phyloP scores from a whole-genome alignment of 2,888 invertebrate species.

The Platycnemis pennipes region DNA sequence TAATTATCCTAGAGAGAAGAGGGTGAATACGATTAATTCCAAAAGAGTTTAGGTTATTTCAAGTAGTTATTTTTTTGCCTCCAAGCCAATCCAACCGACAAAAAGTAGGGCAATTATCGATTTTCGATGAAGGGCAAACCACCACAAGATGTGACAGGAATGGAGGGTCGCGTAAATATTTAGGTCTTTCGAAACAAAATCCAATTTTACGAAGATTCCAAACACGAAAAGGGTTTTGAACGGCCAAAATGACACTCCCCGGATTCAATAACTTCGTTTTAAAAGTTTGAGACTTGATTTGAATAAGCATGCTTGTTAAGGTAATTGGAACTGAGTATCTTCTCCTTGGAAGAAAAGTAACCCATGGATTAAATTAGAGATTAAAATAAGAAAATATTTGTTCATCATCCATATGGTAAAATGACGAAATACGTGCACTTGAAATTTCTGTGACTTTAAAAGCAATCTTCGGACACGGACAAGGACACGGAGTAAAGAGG shows the following conservation, averaged over 20 bases:
- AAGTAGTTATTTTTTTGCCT: background rate
- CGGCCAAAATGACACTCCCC: background rate
- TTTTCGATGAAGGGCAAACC: slow-evolving; percentile 13
- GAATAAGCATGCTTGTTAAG: too few relatives aligned
- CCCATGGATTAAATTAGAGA: too few relatives aligned
- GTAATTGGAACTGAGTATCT: too few relatives aligned
- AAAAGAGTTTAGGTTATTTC: background rate
- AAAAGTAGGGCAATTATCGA: slow-evolving; percentile 51
- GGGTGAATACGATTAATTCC: background rate
- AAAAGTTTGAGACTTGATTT: too few relatives aligned
- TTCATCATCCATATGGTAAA: too few relatives aligned
- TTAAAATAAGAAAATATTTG: too few relatives aligned
- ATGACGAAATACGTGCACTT: too few relatives aligned
- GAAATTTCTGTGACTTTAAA: too few relatives aligned
- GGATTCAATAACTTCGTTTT: too few relatives aligned
- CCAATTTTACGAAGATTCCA: background rate
- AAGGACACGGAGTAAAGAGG: too few relatives aligned
- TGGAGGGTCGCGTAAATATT: background rate
- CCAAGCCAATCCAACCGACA: background rate
- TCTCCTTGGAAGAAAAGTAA: too few relatives aligned
- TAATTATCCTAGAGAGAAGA: background rate
- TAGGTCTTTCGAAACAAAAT: background rate
- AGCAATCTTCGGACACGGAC: too few relatives aligned
- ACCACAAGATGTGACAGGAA: background rate
- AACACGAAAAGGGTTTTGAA: background rate